A percentile compares a stretch with the other conserved stretches of the same genome.
These are phyloP conservation scores for Timema cristinae DNA, from an alignment of 2,888 invertebrate genomes.

Conservation along the genomic window DNA sequence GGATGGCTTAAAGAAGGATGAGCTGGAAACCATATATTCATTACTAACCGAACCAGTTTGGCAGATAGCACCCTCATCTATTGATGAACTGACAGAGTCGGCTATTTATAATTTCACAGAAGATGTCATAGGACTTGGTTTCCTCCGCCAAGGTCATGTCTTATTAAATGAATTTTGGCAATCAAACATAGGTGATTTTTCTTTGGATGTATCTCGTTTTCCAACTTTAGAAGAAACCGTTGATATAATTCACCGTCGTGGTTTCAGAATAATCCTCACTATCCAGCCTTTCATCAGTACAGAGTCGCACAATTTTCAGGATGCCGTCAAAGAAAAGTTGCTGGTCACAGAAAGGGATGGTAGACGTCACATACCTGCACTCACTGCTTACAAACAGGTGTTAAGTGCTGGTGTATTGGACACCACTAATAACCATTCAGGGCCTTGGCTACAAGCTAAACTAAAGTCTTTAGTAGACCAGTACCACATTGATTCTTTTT, in stretches of 20 bases:
- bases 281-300: constrained; percentile 83
- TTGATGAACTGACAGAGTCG: constrained; percentile 60
- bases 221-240: constrained; percentile 73
- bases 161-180: constrained; percentile 52
- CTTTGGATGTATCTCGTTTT: constrained; percentile 74
- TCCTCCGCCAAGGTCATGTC: constrained; percentile 73
- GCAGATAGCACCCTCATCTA: constrained; percentile 71
- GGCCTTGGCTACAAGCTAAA: constrained; percentile 74
- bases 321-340: constrained; percentile 70
- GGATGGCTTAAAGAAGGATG: constrained; percentile 78
- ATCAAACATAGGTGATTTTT: constrained; percentile 61
- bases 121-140: constrained; percentile 72
- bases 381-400: constrained; percentile 75
- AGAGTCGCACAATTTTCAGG: constrained; percentile 76
- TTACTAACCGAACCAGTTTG: constrained; percentile 81
- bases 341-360: constrained; percentile 75
- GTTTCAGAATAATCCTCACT: constrained; percentile 83
- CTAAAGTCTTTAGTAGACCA: constrained; percentile 61
- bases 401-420: constrained; percentile 79
- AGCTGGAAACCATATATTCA: constrained; percentile 67
- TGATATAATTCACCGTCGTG: constrained; percentile 72
- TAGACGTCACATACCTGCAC: constrained; percentile 73
- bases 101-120: constrained; percentile 79
- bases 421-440: constrained; percentile 75
- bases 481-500: constrained; percentile 81